Evolutionary conservation across 53 echinoderm and acorn worm genomes (phyloP).

Genomic region (Zoroaster sp.): DNA sequence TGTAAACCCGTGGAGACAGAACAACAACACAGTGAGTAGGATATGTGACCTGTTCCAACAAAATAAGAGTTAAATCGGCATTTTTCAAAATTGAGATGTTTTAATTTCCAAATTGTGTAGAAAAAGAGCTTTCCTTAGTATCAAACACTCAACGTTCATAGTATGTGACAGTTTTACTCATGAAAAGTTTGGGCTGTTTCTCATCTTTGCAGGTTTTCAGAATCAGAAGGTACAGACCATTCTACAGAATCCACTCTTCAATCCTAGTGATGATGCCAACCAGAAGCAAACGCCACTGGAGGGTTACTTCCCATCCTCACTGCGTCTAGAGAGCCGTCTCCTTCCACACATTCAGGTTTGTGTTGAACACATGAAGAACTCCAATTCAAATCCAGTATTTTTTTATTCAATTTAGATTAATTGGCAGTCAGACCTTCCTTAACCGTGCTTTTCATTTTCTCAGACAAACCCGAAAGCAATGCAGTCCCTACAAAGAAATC

Average conservation of each 20-base stretch:
- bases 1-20: not conserved
- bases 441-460: not conserved
- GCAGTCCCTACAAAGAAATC: not conserved
- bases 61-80: no score
- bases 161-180: no score
- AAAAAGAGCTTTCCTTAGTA: no score
- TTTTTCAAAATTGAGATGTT: no score
- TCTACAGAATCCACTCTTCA: not conserved
- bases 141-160: no score
- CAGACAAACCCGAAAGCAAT: not conserved
- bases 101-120: no score
- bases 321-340: not conserved
- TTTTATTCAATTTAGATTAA: not conserved
- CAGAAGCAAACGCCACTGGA: not conserved
- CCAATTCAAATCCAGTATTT: not conserved
- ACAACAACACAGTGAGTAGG: not conserved
- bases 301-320: slow-evolving; percentile 3
- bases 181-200: not conserved
- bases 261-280: not conserved
- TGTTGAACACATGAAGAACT: not conserved
- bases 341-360: slow-evolving; percentile 36
- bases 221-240: not conserved
- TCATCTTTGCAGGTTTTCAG: not conserved
- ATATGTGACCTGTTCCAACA: no score
- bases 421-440: no score